phyloP scores from a whole-genome alignment of 1,140 invertebrate species.

The Papilio polyxenes region DNA sequence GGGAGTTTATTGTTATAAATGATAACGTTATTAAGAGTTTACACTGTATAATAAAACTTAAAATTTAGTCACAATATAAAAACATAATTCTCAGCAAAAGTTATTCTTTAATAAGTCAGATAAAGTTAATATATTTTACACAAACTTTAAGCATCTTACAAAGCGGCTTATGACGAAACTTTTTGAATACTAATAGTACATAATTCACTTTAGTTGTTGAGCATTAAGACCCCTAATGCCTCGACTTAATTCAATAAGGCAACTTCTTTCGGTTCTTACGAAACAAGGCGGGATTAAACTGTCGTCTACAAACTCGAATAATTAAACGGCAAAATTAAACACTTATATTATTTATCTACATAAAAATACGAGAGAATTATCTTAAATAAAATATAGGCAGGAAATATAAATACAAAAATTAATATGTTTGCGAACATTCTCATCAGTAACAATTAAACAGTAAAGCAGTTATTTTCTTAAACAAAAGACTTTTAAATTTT shows the following conservation, averaged over 20 bases:
- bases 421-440: neutral
- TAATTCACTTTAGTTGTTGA: constrained; percentile 36
- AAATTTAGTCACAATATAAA: neutral
- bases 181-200: constrained; percentile 40
- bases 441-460: neutral
- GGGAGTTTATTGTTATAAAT: no score
- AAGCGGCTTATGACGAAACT: constrained; percentile 34
- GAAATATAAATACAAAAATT: neutral
- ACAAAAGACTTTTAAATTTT: no score
- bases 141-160: constrained; percentile 34
- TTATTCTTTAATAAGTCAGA: constrained; percentile 18
- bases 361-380: neutral
- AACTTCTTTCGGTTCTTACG: constrained; percentile 34
- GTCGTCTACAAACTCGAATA: constrained; percentile 35
- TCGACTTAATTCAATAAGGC: constrained; percentile 38
- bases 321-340: constrained; percentile 23
- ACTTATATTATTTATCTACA: neutral
- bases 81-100: constrained; percentile 23
- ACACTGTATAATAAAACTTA: no score
- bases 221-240: constrained; percentile 37
- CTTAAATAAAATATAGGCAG: neutral
- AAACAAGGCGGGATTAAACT: constrained; percentile 35
- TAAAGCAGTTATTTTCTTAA: no score
- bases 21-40: no score
- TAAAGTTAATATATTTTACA: constrained; percentile 18